These are phyloP conservation scores for Psococerastis gibbosa DNA, from an alignment of 2,888 invertebrate species.

Conservation along the genomic window DNA sequence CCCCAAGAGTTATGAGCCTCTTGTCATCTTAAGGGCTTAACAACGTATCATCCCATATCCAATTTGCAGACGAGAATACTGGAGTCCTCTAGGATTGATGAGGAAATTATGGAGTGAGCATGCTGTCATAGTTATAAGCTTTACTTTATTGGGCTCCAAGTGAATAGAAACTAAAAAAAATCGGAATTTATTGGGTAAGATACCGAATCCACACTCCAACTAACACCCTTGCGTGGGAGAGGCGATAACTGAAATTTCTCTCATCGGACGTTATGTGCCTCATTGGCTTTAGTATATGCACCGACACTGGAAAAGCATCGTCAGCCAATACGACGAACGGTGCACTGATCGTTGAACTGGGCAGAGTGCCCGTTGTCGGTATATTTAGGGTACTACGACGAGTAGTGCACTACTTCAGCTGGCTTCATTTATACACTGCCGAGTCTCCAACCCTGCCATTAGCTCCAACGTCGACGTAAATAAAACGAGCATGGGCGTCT, in stretches of 20 bases:
- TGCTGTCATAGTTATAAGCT: constrained; percentile 8
- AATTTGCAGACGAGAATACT: no score
- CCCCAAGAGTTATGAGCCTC: no score
- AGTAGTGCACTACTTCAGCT: constrained; percentile 4
- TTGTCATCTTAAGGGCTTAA: no score
- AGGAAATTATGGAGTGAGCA: constrained; percentile 12
- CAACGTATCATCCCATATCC: no score
- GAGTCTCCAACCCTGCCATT: constrained; percentile 17
- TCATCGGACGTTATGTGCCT: constrained; percentile 12
- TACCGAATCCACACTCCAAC: constrained; percentile 15
- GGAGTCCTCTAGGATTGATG: background rate
- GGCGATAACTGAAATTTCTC: constrained; percentile 13
- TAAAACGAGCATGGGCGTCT: constrained; percentile 18
- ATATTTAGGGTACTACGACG: constrained; percentile 1
- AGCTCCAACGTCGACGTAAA: constrained; percentile 17
- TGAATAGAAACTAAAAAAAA: constrained; percentile 14
- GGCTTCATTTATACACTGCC: constrained; percentile 14
- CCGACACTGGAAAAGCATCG: constrained; percentile 13
- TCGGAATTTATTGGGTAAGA: constrained; percentile 14
- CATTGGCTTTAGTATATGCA: constrained; percentile 12
- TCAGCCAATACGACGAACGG: constrained; percentile 13
- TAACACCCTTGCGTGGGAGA: constrained; percentile 12
- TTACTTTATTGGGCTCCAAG: constrained; percentile 13
- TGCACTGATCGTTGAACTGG: background rate
- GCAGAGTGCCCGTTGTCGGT: constrained; percentile 8